phyloP scores from a whole-genome alignment of 2,888 invertebrate species.

The Buathra laborator region DNA sequence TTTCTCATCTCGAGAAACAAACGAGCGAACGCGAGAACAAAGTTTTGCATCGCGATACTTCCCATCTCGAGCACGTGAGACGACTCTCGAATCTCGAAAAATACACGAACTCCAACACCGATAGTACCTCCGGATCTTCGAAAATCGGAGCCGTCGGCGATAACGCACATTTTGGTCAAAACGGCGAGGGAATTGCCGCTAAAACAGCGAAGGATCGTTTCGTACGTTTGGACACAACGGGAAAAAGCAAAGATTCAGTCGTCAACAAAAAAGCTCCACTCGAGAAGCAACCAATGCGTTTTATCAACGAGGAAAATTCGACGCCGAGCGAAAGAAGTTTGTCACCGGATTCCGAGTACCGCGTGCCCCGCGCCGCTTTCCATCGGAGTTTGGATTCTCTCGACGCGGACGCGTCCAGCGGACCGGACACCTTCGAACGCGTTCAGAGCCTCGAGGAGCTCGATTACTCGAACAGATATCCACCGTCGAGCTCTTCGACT shows the following conservation, averaged over 20 bases:
- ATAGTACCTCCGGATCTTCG: background rate
- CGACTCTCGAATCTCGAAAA: slow-evolving; percentile 79
- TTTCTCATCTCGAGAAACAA: slow-evolving; percentile 88
- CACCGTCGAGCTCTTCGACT: slow-evolving; percentile 87
- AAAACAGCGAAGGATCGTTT: slow-evolving; percentile 86
- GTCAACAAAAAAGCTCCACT: slow-evolving; percentile 70
- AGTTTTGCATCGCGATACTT: slow-evolving; percentile 65
- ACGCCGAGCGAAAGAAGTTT: slow-evolving; percentile 83
- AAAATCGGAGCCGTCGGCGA: slow-evolving; percentile 28
- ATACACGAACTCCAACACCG: background rate
- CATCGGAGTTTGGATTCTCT: slow-evolving; percentile 89
- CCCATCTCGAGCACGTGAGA: slow-evolving; percentile 78
- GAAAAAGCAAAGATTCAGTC: slow-evolving; percentile 84
- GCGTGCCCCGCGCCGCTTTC: slow-evolving; percentile 83
- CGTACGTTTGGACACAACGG: slow-evolving; percentile 86
- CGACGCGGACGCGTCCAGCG: slow-evolving; percentile 87
- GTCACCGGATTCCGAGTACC: slow-evolving; percentile 83
- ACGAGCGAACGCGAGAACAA: slow-evolving; percentile 80
- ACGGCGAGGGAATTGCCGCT: slow-evolving; percentile 70
- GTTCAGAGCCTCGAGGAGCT: slow-evolving; percentile 89
- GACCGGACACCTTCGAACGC: slow-evolving; percentile 87
- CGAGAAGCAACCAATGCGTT: slow-evolving; percentile 79
- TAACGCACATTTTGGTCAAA: slow-evolving; percentile 70
- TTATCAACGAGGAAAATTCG: slow-evolving; percentile 78
- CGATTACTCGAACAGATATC: slow-evolving; percentile 85